phyloP scores from a whole-genome alignment of 2,888 invertebrate species.

The Rhodophaea formosa region DNA sequence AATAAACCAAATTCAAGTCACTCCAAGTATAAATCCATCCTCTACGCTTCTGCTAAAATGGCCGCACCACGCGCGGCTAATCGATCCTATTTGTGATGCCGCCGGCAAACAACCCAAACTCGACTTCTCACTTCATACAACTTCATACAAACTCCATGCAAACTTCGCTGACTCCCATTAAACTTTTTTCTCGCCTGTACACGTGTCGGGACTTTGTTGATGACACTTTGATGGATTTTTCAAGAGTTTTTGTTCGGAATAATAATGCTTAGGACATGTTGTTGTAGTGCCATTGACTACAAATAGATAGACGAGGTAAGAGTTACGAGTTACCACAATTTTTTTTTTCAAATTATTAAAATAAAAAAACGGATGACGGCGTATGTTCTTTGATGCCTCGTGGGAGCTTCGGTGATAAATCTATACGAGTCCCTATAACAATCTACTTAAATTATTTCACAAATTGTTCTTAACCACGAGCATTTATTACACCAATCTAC shows the following conservation, averaged over 20 bases:
- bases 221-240: constrained; percentile 68
- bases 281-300: background rate
- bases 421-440: no score
- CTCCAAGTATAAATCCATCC: background rate
- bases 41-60: background rate
- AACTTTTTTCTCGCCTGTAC: constrained; percentile 49
- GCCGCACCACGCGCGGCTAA: constrained; percentile 20
- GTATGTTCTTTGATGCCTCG: no score
- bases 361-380: no score
- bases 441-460: no score
- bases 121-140: constrained; percentile 30
- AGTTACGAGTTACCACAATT: no score
- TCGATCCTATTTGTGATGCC: constrained; percentile 33
- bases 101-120: constrained; percentile 34
- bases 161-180: constrained; percentile 49
- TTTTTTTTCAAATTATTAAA: no score
- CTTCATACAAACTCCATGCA: constrained; percentile 40
- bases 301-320: no score
- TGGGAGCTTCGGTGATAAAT: no score
- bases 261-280: constrained; percentile 33
- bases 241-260: constrained; percentile 46
- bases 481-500: no score
- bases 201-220: constrained; percentile 57
- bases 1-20: no score
- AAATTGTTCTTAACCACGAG: no score